phyloP scores from a whole-genome alignment of 2,797 vertebrate genomes.

The Xenentodon cancila region DNA sequence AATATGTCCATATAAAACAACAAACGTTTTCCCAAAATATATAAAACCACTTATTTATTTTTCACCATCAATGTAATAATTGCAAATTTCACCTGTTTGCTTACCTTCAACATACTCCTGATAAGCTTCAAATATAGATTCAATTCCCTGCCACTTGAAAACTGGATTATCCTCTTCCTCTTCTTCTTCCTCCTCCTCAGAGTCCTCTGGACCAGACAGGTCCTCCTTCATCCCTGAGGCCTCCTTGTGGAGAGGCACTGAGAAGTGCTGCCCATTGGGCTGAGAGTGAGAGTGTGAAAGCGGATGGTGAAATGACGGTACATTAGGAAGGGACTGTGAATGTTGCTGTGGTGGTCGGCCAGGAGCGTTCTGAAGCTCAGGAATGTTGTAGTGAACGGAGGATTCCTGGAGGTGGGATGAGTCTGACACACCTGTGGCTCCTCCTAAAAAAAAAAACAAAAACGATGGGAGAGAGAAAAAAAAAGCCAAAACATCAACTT shows the following conservation, averaged over 20 bases:
- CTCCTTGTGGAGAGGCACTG: constrained; percentile 51
- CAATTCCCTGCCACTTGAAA: constrained; percentile 94
- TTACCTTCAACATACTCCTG: constrained; percentile 97
- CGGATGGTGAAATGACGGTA: constrained; percentile 60
- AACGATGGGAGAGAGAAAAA: not conserved
- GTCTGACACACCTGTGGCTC: constrained; percentile 81
- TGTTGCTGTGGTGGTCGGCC: constrained; percentile 64
- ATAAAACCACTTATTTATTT: not conserved
- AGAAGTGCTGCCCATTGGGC: constrained; percentile 79
- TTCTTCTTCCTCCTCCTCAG: constrained; percentile 82
- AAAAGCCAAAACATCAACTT: no score
- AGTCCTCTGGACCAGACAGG: constrained; percentile 85
- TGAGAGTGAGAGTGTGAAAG: constrained; percentile 67
- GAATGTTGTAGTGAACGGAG: constrained; percentile 98
- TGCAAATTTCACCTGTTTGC: not conserved
- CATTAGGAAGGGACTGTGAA: constrained; percentile 62
- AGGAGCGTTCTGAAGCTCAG: constrained; percentile 90
- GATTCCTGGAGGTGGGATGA: constrained; percentile 91
- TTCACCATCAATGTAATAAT: not conserved
- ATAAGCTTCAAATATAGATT: constrained; percentile 97
- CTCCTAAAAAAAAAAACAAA: constrained; percentile 67
- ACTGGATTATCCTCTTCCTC: constrained; percentile 85
- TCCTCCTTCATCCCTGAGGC: constrained; percentile 74
- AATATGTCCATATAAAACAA: no score
- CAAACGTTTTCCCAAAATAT: no score